phyloP scores from a whole-genome alignment of 2,888 invertebrate genomes.

The Argynnis bischoffii region DNA sequence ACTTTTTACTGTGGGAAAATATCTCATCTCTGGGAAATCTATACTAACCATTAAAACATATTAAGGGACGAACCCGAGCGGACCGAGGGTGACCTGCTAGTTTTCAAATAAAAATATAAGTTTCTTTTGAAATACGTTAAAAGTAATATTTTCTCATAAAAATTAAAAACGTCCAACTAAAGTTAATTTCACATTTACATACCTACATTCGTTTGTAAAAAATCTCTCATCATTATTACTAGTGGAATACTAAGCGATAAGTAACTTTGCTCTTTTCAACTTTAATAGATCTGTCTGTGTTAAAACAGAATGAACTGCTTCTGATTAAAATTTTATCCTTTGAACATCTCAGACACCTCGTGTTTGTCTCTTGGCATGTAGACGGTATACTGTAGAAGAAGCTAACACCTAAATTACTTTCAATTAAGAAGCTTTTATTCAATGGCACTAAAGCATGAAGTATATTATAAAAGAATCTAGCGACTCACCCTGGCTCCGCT shows the following conservation, averaged over 20 bases:
- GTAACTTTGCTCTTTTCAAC: conserved; percentile 38
- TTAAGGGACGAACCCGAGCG: no score
- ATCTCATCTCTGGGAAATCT: neutral
- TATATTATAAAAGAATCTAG: no score
- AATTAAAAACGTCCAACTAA: neutral
- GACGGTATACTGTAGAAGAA: neutral
- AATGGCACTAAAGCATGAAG: no score
- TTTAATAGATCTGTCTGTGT: conserved; percentile 42
- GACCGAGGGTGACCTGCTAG: no score
- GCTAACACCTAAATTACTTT: neutral
- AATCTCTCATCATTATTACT: conserved; percentile 7
- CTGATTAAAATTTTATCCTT: conserved; percentile 50
- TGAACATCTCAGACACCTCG: conserved; percentile 33
- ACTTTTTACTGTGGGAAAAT: no score
- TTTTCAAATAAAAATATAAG: no score
- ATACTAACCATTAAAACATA: no score
- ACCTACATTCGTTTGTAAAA: neutral
- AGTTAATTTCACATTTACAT: conserved; percentile 12
- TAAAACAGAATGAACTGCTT: conserved; percentile 44
- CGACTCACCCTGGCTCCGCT: no score
- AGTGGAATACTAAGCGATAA: conserved; percentile 23
- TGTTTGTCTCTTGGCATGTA: neutral
- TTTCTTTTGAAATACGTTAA: no score
- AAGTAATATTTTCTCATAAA: neutral
- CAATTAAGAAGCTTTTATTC: neutral